These are phyloP conservation scores for Myopa testacea DNA, from an alignment of 2,888 invertebrate genomes.

Conservation along the genomic window DNA sequence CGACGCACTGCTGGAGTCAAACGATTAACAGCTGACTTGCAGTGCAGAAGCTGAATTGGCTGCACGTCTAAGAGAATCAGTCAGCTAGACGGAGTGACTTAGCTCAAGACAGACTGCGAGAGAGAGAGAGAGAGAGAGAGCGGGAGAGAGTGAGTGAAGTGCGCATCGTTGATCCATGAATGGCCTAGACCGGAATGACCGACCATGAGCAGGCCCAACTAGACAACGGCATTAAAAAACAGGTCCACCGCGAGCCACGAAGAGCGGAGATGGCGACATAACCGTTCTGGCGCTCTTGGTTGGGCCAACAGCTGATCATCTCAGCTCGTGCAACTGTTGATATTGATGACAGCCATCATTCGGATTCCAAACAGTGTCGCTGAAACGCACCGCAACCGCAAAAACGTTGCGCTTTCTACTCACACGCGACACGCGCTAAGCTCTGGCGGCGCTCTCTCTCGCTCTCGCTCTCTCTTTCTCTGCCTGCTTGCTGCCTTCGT, in stretches of 20 bases:
- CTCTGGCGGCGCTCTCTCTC: neutral
- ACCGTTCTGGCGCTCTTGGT: neutral
- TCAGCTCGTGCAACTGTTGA: neutral
- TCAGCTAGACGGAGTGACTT: neutral
- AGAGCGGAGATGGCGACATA: neutral
- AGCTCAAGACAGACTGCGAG: neutral
- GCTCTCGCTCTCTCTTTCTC: neutral
- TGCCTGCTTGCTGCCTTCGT: neutral
- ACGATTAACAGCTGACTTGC: neutral
- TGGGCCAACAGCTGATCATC: slow-evolving; percentile 1
- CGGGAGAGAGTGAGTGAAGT: neutral
- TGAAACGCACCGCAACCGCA: neutral
- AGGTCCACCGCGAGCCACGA: neutral
- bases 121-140: neutral
- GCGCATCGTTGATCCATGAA: neutral
- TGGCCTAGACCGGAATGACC: neutral
- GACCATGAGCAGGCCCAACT: neutral
- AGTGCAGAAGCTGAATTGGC: neutral
- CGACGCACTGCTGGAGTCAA: neutral
- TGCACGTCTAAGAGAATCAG: neutral
- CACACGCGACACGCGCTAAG: neutral
- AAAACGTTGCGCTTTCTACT: neutral
- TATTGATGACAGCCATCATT: neutral
- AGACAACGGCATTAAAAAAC: neutral
- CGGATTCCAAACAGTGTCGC: neutral